A percentile compares a stretch with the other conserved stretches of the same genome.
phyloP scores from a whole-genome alignment of 1,140 invertebrate genomes.

The Brachionus koreanus region DNA sequence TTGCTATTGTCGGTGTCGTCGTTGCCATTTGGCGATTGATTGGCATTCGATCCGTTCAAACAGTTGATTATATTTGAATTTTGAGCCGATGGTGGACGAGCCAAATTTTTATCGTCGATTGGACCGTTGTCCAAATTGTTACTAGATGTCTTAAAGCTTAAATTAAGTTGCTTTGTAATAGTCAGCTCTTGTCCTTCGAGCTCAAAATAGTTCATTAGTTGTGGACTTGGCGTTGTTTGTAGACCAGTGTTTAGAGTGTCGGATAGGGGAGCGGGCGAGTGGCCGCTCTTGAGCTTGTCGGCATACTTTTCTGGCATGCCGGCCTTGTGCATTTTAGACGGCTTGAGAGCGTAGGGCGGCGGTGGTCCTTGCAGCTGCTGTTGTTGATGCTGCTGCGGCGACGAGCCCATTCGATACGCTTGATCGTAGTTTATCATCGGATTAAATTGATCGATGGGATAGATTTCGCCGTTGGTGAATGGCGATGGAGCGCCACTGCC shows the following conservation, averaged over 20 bases:
- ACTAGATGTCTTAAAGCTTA: background rate
- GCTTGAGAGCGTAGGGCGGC: conserved; percentile 30
- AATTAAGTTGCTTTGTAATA: conserved; percentile 42
- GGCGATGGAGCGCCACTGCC: background rate
- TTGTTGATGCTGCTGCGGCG: background rate
- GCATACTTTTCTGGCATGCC: conserved; percentile 28
- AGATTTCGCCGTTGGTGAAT: background rate
- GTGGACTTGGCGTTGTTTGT: conserved; percentile 42
- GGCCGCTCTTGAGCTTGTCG: background rate
- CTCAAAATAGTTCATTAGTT: conserved; percentile 43
- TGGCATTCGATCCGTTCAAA: background rate
- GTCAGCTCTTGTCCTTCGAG: conserved; percentile 41
- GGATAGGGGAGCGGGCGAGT: background rate
- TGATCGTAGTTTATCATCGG: background rate
- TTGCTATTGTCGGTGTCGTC: background rate
- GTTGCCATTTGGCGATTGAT: background rate
- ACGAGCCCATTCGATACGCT: background rate
- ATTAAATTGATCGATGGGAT: background rate
- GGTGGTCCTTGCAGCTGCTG: conserved; percentile 21
- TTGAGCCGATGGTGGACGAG: background rate
- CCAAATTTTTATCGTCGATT: background rate
- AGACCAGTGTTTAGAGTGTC: background rate
- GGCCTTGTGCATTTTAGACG: conserved; percentile 22
- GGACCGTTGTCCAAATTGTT: background rate
- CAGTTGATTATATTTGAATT: conserved; percentile 16